These are phyloP conservation scores for Brotula barbata DNA, from an alignment of 2,797 vertebrate genomes.

Conservation along the genomic window DNA sequence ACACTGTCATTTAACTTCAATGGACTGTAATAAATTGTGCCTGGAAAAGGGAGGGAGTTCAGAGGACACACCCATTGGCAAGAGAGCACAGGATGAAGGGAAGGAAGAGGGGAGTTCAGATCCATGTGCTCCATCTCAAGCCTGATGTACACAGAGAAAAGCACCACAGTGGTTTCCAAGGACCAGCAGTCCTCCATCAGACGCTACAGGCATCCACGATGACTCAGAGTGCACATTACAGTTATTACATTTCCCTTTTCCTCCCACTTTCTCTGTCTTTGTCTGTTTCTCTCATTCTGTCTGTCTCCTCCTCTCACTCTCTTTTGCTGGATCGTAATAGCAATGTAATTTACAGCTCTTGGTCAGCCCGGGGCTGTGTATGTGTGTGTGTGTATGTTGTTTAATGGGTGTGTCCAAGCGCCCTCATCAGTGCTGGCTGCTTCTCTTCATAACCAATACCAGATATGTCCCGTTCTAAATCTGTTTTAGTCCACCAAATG, in stretches of 20 bases:
- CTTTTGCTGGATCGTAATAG: conserved; percentile 51
- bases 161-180: conserved; percentile 58
- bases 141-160: conserved; percentile 54
- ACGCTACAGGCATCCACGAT: conserved; percentile 41
- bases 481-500: conserved; percentile 48
- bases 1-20: conserved; percentile 31
- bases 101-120: conserved; percentile 21
- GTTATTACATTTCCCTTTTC: conserved; percentile 25
- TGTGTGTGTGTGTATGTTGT: conserved; percentile 46
- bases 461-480: conserved; percentile 60
- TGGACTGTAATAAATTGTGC: conserved; percentile 20
- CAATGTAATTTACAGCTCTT: conserved; percentile 64
- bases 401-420: conserved; percentile 65
- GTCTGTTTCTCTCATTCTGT: conserved; percentile 42
- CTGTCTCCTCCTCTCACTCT: conserved; percentile 14
- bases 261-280: conserved; percentile 16
- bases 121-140: conserved; percentile 35
- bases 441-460: conserved; percentile 62
- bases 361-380: conserved; percentile 44
- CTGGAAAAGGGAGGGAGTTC: conserved; percentile 18
- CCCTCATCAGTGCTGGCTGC: conserved; percentile 62
- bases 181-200: conserved; percentile 50
- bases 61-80: conserved; percentile 57
- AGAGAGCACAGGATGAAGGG: conserved; percentile 36
- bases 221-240: conserved; percentile 28